Base-by-base conservation (phyloP, 2,797 vertebrate species). In the Notoglanidium macrostoma region DNA sequence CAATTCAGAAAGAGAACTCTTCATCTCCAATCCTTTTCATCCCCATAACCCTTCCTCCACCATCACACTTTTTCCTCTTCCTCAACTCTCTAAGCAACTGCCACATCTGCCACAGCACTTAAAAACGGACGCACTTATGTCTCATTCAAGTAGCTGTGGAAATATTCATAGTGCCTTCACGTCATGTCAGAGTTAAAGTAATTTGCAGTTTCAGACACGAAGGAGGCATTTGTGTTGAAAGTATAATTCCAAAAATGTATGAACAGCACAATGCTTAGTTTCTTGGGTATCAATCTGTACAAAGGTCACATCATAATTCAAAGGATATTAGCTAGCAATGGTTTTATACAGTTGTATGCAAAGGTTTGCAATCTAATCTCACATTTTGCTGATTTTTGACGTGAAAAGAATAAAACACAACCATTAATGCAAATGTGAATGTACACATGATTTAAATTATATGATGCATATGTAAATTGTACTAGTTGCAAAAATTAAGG, bases 1-100 rank as follows among this genome's bases (percentile, higher is more conserved):
- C 84, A 85, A 90, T 86, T 88, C 87, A 49, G 79, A 89, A 86
- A 55, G 55, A 88, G 90, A 80, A 59, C 68, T 49, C 79, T 61
- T 73, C 73, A 78, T 78, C 68, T 73, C 51, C 51, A 19, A 76
- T 76, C 79, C 59, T 83, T 81, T 81, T 83, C 72, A 83, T 83
- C 70, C 57, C 55, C 15, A 78, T 32, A 51, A 63, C 86, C 35
- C 72, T 35, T 49, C 57, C 21, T 76, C 55, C 57, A 29, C 57
- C 15, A 46, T 74, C 84, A 49, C 63, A 67, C 80, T 59, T 84
- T 74, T 74, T 29, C 6, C 54, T 63, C 29, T 12, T 72, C 19
- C 65, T 46, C 67, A 73, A 29, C 86, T 78, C 32, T 14, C 17
- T 0, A 11, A 83, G 63, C 46, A 68, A 51, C 63, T 51, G 44